Conservation (phyloP, 1,140 invertebrate species). For the Drosophila melanica region DNA sequence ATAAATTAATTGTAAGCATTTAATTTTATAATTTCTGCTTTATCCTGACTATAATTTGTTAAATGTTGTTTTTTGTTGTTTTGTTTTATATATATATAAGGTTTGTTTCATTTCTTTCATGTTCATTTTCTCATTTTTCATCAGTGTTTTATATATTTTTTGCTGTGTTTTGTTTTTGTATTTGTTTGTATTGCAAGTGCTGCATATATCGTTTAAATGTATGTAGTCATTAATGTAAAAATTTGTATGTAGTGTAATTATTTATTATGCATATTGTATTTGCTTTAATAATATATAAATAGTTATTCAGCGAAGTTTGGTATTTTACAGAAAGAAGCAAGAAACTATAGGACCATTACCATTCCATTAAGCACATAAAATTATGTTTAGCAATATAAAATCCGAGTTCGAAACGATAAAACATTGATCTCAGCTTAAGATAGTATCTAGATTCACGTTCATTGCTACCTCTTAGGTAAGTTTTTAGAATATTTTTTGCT, state of each 20-base stretch:
- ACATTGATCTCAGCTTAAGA: conserved; percentile 19
- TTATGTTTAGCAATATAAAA: conserved; percentile 10
- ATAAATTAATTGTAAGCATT: conserved; percentile 81
- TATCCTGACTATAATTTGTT: conserved; percentile 70
- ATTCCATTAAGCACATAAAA: conserved; percentile 17
- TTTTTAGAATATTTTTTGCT: conserved; percentile 46
- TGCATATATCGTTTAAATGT: conserved; percentile 64
- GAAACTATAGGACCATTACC: conserved; percentile 8
- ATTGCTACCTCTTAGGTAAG: background rate
- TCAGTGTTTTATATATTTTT: conserved; percentile 12
- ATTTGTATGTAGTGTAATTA: conserved; percentile 46
- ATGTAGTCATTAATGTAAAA: conserved; percentile 81
- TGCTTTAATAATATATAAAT: conserved; percentile 46
- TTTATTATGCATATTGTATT: too few species aligned
- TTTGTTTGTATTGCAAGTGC: conserved; percentile 57
- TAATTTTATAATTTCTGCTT: conserved; percentile 55
- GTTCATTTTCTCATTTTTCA: conserved; percentile 80
- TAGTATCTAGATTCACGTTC: conserved; percentile 17
- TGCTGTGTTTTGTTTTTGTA: conserved; percentile 43
- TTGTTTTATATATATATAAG: conserved; percentile 59
- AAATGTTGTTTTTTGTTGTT: conserved; percentile 14
- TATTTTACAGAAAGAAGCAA: conserved; percentile 34
- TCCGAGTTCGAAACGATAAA: conserved; percentile 5
- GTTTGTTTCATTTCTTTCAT: conserved; percentile 72
- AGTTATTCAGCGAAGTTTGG: conserved; percentile 33